Evolutionary conservation across 2,797 vertebrate genomes (phyloP), one percentile per base, ranked within the genome.

Genomic region (Crypturellus tataupa): DNA sequence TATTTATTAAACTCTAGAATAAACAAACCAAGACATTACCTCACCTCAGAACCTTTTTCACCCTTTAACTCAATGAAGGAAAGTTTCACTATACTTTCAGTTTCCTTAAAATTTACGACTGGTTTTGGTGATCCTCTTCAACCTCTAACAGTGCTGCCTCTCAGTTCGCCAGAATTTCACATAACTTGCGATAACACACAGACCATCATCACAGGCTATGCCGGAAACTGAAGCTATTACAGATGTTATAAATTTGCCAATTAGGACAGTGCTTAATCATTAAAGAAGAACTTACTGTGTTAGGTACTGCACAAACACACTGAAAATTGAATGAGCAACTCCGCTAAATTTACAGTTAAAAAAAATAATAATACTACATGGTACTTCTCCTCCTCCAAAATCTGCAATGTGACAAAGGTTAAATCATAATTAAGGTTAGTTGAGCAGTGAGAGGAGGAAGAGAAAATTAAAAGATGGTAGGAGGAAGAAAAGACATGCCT

Each of bases 401-500:
- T 21, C 37, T 87, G 47, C 47, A 47, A 25, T 4, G 17, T 44
- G 39, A 42, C 44, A 89, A 87, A 72, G 37, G 27, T 72, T 58
- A 3, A 8, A 42, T 9, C 27, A 14, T 1, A 17, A 44, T 49
- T 55, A 49, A 77, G 37, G 42, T 40, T 68, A 62, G 44, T 19
- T 29, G 49, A 83, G 62, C 27, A 75, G 9, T 39, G 20, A 20
- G 65, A 80, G 62, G 20, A 51, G 42, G 9, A 59, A 49, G 16
- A 12, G 46, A 80, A 75, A 59, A 6, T 53, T 24, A 91, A 53
- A 25, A 64, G 9, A 42, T 3, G 12, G n/a, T 1, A 27, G 16
- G 4, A 56, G 3, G 2, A 1, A 1, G 6, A 5, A 8, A 44
- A 20, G 21, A 37, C 0, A 27, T 13, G 2, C 2, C 80, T 70